Evolutionary conservation across 1,140 invertebrate species (phyloP).

Genomic region (Zaprionus davidi): DNA sequence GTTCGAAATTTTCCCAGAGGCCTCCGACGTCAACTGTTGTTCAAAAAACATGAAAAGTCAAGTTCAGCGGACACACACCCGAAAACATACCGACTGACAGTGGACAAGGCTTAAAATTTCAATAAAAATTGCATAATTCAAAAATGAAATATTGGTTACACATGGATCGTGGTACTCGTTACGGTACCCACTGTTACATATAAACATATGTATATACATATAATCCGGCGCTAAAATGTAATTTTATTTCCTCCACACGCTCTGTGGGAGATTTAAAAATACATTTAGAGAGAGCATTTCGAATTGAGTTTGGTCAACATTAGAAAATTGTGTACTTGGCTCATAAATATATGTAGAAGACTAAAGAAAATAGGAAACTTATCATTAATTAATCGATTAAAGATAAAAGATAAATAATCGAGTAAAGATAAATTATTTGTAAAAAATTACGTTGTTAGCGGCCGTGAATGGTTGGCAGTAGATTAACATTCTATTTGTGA

Average conservation of each 20-base stretch:
- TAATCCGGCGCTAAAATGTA: conserved; percentile 54
- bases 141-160: conserved; percentile 74
- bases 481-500: conserved; percentile 52
- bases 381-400: background rate
- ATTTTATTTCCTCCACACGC: conserved; percentile 62
- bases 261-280: conserved; percentile 31
- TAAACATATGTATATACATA: conserved; percentile 21
- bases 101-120: conserved; percentile 69
- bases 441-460: background rate
- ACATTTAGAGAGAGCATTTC: conserved; percentile 37
- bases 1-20: conserved; percentile 12
- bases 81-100: conserved; percentile 62
- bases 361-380: no score
- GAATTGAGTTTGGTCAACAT: conserved; percentile 37
- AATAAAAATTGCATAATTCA: conserved; percentile 79
- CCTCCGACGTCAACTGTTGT: conserved; percentile 4
- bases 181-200: conserved; percentile 1
- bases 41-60: conserved; percentile 22
- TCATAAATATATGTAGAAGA: background rate
- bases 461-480: background rate
- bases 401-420: background rate
- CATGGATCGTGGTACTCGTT: background rate
- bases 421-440: background rate
- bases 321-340: background rate
- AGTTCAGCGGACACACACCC: conserved; percentile 30